These are phyloP conservation scores for Julus scandinavius DNA, from an alignment of 2,888 invertebrate genomes.

Conservation along the genomic window DNA sequence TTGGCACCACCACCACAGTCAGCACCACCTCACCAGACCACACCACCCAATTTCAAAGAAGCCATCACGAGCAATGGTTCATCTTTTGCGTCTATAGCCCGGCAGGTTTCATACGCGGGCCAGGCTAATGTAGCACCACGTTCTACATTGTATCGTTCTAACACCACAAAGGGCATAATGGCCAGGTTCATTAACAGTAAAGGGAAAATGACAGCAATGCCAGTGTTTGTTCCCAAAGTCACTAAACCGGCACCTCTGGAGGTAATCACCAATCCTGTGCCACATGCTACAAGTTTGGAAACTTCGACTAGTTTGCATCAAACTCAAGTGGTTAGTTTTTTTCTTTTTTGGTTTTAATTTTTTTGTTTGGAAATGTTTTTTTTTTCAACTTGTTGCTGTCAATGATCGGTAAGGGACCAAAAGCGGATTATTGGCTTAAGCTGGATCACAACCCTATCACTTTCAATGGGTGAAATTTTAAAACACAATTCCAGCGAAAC, in stretches of 20 bases:
- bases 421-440: too few species aligned
- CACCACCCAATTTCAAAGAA: background rate
- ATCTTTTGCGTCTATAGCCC: background rate
- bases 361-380: too few species aligned
- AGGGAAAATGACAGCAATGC: constrained; percentile 72
- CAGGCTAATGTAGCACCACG: background rate
- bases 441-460: too few species aligned
- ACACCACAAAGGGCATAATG: constrained; percentile 79
- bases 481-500: too few species aligned
- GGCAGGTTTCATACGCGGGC: background rate
- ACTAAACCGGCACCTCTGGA: background rate
- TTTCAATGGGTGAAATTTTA: too few species aligned
- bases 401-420: too few species aligned
- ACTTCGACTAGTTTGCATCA: background rate
- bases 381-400: too few species aligned
- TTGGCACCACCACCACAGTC: background rate
- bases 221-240: constrained; percentile 55
- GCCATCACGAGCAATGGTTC: background rate
- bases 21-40: background rate
- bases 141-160: background rate
- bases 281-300: background rate
- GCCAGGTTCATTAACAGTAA: constrained; percentile 84
- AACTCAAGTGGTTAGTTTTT: constrained; percentile 28
- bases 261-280: background rate
- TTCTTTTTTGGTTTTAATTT: too few species aligned